These are phyloP conservation scores for Osmerus eperlanus DNA, from an alignment of 2,113 vertebrate species.

Conservation along the genomic window DNA sequence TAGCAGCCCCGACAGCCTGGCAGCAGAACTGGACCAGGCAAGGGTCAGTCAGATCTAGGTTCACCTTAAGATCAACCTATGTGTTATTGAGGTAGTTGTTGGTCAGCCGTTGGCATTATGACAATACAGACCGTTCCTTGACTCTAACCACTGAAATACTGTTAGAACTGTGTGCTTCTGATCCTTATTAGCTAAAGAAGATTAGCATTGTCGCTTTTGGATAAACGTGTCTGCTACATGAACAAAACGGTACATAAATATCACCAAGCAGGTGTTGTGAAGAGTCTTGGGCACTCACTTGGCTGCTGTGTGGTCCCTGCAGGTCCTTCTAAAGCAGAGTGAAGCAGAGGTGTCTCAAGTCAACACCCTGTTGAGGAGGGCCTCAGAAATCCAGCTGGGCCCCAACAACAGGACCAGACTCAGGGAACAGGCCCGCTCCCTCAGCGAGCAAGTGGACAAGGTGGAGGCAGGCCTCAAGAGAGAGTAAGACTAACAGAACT, in stretches of 20 bases:
- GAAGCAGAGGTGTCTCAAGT: constrained; percentile 81
- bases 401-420: constrained; percentile 82
- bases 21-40: constrained; percentile 84
- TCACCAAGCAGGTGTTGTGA: too few species aligned
- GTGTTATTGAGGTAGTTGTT: too few species aligned
- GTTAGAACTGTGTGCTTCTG: too few species aligned
- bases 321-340: constrained; percentile 86
- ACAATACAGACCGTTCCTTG: too few species aligned
- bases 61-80: not conserved
- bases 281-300: too few species aligned
- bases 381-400: constrained; percentile 87
- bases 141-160: too few species aligned
- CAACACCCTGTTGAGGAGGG: constrained; percentile 84
- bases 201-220: too few species aligned
- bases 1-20: constrained; percentile 90
- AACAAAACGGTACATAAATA: too few species aligned
- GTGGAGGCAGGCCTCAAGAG: constrained; percentile 82
- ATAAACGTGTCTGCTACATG: too few species aligned
- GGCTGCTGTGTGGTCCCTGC: not conserved
- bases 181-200: too few species aligned
- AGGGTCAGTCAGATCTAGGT: constrained; percentile 69
- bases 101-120: too few species aligned
- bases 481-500: constrained; percentile 74
- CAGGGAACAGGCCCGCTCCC: constrained; percentile 77
- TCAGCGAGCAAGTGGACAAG: constrained; percentile 84